Percentiles rank a stretch among this genome's conserved stretches.
These are phyloP conservation scores for Macroramphosus scolopax DNA, from an alignment of 2,797 vertebrate species.

Conservation along the genomic window DNA sequence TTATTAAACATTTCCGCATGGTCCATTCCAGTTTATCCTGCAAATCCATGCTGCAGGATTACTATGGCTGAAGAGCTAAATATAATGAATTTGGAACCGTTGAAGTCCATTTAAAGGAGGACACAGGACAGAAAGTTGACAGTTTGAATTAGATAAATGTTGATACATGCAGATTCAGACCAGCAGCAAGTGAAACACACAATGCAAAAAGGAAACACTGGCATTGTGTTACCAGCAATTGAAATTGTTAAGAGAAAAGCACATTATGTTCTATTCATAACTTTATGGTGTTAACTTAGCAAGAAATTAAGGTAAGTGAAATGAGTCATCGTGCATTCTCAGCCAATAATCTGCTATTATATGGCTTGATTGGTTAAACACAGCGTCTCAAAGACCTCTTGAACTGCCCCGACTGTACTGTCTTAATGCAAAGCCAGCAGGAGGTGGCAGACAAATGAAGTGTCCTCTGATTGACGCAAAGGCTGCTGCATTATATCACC, in stretches of 20 bases:
- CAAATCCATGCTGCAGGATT: constrained; percentile 54
- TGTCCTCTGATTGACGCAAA: constrained; percentile 25
- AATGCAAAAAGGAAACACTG: too few species aligned
- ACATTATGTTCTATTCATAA: too few species aligned
- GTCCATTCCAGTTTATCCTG: constrained; percentile 51
- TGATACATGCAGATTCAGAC: constrained; percentile 4
- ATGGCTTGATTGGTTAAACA: too few species aligned
- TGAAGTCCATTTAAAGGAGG: constrained; percentile 27
- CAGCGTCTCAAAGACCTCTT: too few species aligned
- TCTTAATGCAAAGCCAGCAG: constrained; percentile 19
- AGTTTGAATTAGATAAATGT: constrained; percentile 10
- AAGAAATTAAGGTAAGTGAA: too few species aligned
- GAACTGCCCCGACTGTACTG: too few species aligned
- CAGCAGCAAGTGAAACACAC: too few species aligned
- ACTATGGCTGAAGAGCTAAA: constrained; percentile 47
- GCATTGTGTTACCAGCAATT: too few species aligned
- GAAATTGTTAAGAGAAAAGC: too few species aligned
- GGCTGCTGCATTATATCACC: constrained; percentile 7
- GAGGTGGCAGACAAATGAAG: constrained; percentile 24
- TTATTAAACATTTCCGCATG: constrained; percentile 68
- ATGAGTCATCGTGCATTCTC: too few species aligned
- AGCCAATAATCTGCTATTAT: too few species aligned
- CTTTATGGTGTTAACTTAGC: too few species aligned
- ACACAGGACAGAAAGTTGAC: constrained; percentile 3
- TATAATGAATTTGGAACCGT: constrained; percentile 54